phyloP scores from a whole-genome alignment of 2,888 invertebrate genomes.

The Byasa hedistus region DNA sequence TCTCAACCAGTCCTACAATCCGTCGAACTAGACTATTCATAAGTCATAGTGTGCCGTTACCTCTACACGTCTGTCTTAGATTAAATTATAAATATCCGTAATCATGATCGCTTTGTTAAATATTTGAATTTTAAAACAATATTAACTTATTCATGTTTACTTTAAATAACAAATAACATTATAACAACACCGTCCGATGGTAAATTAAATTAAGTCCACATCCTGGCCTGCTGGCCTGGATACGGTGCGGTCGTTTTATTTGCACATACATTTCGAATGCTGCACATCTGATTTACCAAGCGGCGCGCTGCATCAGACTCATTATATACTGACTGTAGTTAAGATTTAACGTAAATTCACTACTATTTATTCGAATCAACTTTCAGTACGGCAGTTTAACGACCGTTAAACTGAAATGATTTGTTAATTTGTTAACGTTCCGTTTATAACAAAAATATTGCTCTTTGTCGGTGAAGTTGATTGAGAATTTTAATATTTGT shows the following conservation, averaged over 20 bases:
- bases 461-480: not conserved
- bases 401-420: not conserved
- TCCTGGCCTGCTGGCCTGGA: constrained; percentile 44
- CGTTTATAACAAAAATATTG: not conserved
- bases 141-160: not conserved
- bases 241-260: constrained; percentile 61
- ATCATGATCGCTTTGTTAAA: too few species aligned
- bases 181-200: constrained; percentile 50
- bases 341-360: constrained; percentile 14
- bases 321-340: constrained; percentile 33
- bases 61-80: too few species aligned
- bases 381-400: constrained; percentile 1
- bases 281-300: constrained; percentile 71
- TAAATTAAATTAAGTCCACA: constrained; percentile 71
- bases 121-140: too few species aligned
- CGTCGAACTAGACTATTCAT: too few species aligned
- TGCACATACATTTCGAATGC: constrained; percentile 48
- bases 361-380: not conserved
- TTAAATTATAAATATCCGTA: too few species aligned
- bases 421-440: too few species aligned
- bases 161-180: constrained; percentile 19
- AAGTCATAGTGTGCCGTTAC: too few species aligned
- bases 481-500: not conserved
- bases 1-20: too few species aligned
- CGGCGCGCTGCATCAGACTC: constrained; percentile 60